phyloP scores from a whole-genome alignment of 2,888 invertebrate genomes.

The Omphaloscelis lunosa region DNA sequence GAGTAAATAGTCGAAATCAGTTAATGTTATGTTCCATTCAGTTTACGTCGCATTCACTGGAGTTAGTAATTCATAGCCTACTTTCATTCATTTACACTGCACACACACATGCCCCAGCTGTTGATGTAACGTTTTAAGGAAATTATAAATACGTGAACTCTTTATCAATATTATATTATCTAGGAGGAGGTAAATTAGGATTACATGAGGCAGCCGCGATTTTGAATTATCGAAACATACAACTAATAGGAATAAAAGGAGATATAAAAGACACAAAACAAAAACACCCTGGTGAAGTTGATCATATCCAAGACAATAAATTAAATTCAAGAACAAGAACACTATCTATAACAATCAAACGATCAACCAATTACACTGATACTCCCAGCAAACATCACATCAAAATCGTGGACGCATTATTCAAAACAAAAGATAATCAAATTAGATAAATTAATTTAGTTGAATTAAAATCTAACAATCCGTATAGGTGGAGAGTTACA shows the following conservation, averaged over 20 bases:
- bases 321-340: background rate
- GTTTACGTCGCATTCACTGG: slow-evolving; percentile 36
- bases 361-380: slow-evolving; percentile 20
- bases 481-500: slow-evolving; percentile 86
- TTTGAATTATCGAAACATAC: background rate
- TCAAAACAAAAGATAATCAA: slow-evolving; percentile 66
- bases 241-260: too few species aligned
- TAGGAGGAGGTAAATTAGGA: too few species aligned
- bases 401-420: slow-evolving; percentile 67
- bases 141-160: background rate
- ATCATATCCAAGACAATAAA: slow-evolving; percentile 21
- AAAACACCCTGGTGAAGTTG: background rate
- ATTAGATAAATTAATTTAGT: slow-evolving; percentile 66
- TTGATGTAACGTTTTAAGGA: slow-evolving; percentile 28
- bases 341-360: background rate
- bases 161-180: background rate
- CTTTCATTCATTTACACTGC: slow-evolving; percentile 49
- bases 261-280: background rate
- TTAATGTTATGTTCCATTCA: slow-evolving; percentile 48
- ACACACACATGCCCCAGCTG: slow-evolving; percentile 12
- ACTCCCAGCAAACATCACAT: slow-evolving; percentile 25
- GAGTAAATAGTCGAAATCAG: slow-evolving; percentile 47
- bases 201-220: background rate
- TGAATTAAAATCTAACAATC: slow-evolving; percentile 83
- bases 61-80: slow-evolving; percentile 48